Conservation (phyloP, 2,888 invertebrate genomes). For the Poecilus cupreus region DNA sequence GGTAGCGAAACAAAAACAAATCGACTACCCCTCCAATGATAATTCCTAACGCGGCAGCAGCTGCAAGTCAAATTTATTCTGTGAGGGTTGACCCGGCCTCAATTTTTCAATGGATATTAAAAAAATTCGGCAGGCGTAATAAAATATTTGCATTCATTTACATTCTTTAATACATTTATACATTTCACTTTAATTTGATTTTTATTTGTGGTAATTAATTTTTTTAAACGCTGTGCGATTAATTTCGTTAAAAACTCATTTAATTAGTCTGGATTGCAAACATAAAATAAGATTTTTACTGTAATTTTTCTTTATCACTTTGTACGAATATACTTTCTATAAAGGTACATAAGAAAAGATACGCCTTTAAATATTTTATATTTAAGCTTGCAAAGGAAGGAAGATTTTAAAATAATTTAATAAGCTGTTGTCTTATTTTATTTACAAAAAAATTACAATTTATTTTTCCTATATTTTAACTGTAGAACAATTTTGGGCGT, state of each 20-base stretch:
- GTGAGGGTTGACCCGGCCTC: not conserved
- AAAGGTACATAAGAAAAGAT: no score
- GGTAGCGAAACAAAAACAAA: not conserved
- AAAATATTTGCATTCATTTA: constrained; percentile 26
- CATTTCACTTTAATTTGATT: not conserved
- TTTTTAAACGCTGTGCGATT: not conserved
- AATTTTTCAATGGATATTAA: constrained; percentile 26
- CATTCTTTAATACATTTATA: constrained; percentile 5
- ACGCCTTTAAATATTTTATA: no score
- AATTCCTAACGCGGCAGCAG: not conserved
- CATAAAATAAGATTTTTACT: no score
- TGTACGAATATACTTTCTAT: no score
- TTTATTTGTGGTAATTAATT: constrained; percentile 12
- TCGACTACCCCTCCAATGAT: not conserved
- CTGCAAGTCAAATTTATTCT: constrained; percentile 6
- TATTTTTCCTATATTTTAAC: no score
- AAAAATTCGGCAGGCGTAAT: constrained; percentile 1
- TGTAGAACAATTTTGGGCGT: no score
- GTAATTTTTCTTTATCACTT: no score
- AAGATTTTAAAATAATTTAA: no score
- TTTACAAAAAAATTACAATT: no score
- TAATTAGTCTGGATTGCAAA: no score
- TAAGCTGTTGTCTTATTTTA: no score
- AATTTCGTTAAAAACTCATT: not conserved
- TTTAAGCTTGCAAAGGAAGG: no score